Percentiles rank a stretch among this genome's conserved stretches.
These are phyloP conservation scores for Cebus imitator DNA, from an alignment of 2,113 vertebrate genomes.

Conservation along the genomic window DNA sequence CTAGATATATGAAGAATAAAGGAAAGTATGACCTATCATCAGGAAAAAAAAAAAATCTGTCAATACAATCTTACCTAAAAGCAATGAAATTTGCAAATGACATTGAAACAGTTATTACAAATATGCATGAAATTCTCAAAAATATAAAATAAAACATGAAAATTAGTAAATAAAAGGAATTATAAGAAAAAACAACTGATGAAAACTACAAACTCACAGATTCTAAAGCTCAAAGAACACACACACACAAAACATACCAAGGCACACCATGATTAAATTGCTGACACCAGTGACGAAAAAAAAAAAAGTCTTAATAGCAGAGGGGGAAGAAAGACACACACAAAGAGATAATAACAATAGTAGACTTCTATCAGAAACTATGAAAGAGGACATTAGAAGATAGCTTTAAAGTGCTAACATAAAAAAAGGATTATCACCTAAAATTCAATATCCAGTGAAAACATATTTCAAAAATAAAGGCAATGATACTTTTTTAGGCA, in stretches of 20 bases:
- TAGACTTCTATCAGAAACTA: not conserved
- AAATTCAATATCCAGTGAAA: not conserved
- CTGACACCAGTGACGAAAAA: not conserved
- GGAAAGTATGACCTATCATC: not conserved
- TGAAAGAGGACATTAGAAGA: not conserved
- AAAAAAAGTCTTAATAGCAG: not conserved
- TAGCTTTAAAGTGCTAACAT: not conserved
- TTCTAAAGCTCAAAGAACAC: not conserved
- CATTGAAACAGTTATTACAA: not conserved
- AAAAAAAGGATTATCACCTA: not conserved
- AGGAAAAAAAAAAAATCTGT: not conserved
- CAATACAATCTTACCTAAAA: not conserved
- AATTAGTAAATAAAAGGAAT: not conserved
- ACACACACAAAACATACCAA: not conserved
- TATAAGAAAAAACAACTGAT: not conserved
- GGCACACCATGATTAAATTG: not conserved
- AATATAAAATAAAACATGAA: conserved; percentile 4
- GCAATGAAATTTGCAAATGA: not conserved
- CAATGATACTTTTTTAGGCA: not conserved
- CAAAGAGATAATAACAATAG: not conserved
- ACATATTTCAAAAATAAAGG: not conserved
- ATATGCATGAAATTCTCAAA: not conserved
- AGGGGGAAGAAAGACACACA: not conserved
- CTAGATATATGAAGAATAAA: not conserved
- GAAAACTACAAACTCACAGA: not conserved